Conservation (phyloP, 2,113 vertebrate species). For the Pachypanchax playfairii region DNA sequence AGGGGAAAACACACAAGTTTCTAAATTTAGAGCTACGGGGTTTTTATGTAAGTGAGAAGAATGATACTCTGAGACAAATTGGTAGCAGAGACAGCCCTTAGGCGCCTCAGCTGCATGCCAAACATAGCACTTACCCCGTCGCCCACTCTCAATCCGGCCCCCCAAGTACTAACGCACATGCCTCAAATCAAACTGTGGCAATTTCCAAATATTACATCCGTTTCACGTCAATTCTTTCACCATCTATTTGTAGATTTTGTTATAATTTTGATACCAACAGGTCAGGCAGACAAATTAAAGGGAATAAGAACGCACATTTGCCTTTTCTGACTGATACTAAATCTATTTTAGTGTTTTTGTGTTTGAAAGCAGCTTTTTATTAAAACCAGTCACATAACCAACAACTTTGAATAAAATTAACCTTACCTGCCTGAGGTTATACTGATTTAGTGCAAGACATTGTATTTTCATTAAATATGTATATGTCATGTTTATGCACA, state of each 20-base stretch:
- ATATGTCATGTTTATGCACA: too few relatives aligned
- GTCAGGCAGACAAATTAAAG: background rate
- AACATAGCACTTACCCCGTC: constrained; percentile 58
- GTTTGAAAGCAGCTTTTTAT: too few relatives aligned
- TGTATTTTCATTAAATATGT: too few relatives aligned
- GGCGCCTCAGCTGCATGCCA: constrained; percentile 63
- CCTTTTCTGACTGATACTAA: too few relatives aligned
- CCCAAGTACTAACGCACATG: constrained; percentile 18
- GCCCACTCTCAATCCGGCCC: constrained; percentile 26
- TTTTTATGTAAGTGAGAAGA: constrained; percentile 29
- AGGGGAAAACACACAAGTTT: constrained; percentile 17
- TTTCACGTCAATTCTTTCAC: background rate
- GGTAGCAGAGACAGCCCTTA: constrained; percentile 16
- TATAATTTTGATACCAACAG: constrained; percentile 10
- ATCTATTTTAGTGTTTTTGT: too few relatives aligned
- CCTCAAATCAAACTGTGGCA: constrained; percentile 10
- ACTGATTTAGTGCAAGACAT: too few relatives aligned
- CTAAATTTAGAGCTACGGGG: constrained; percentile 5
- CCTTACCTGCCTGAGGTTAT: too few relatives aligned
- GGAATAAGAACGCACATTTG: constrained; percentile 6
- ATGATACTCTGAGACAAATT: constrained; percentile 18
- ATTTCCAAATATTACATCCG: constrained; percentile 11
- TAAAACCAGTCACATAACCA: too few relatives aligned
- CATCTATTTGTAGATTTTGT: constrained; percentile 8
- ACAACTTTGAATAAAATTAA: too few relatives aligned